phyloP scores from a whole-genome alignment of 2,113 vertebrate species.

The Oncorhynchus gorbuscha region DNA sequence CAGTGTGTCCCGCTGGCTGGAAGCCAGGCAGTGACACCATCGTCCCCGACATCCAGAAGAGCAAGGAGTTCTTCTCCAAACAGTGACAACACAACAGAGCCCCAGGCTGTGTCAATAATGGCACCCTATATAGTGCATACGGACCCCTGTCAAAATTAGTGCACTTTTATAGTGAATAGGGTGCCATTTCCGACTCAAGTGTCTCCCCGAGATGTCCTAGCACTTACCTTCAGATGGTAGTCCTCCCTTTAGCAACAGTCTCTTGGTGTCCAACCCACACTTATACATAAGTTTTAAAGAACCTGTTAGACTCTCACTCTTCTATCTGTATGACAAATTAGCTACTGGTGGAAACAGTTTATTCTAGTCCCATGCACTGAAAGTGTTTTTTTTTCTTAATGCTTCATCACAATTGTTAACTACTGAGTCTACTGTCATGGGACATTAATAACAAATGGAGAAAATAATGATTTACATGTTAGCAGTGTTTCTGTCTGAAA shows the following conservation, averaged over 20 bases:
- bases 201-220: constrained; percentile 13
- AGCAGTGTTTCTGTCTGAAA: constrained; percentile 23
- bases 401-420: constrained; percentile 18
- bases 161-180: too few relatives aligned
- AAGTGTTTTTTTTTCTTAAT: constrained; percentile 30
- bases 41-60: constrained; percentile 82
- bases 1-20: constrained; percentile 91
- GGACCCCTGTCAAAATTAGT: too few relatives aligned
- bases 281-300: constrained; percentile 16
- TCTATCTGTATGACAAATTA: constrained; percentile 36
- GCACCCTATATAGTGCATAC: too few relatives aligned
- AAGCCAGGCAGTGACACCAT: constrained; percentile 88
- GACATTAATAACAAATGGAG: constrained; percentile 38
- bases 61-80: constrained; percentile 87
- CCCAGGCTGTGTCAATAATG: not conserved
- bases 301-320: constrained; percentile 8
- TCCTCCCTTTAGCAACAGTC: constrained; percentile 45
- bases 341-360: constrained; percentile 31
- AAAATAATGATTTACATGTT: constrained; percentile 13
- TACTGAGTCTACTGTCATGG: constrained; percentile 38
- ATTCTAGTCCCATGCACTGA: constrained; percentile 67
- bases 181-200: not conserved
- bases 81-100: constrained; percentile 62
- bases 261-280: constrained; percentile 39
- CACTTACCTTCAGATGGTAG: constrained; percentile 57